These are phyloP conservation scores for Machimus rusticus DNA, from an alignment of 2,888 invertebrate genomes.

Conservation along the genomic window DNA sequence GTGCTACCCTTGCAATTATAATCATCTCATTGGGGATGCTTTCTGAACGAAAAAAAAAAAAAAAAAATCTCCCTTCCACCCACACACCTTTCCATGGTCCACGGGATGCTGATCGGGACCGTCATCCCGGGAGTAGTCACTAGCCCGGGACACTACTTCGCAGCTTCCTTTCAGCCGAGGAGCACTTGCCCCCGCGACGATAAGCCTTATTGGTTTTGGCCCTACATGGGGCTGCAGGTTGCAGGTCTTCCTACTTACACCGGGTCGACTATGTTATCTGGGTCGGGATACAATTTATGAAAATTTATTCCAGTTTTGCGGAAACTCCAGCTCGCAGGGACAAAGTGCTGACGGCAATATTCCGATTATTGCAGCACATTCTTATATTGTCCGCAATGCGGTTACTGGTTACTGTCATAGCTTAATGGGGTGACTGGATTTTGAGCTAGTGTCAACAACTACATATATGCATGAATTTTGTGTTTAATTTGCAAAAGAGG, in stretches of 20 bases:
- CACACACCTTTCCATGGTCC: neutral
- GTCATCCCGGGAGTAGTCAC: neutral
- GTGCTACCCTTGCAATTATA: constrained; percentile 48
- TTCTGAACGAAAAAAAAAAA: neutral
- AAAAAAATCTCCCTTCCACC: neutral
- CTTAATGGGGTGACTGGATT: neutral
- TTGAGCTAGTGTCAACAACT: neutral
- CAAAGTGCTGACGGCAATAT: constrained; percentile 14
- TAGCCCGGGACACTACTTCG: neutral
- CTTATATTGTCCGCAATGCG: neutral
- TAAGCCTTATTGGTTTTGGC: neutral
- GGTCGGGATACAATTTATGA: constrained; percentile 18
- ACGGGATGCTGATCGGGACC: neutral
- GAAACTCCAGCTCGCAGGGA: neutral
- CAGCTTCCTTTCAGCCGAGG: neutral
- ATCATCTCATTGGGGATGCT: constrained; percentile 43
- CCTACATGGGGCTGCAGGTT: neutral
- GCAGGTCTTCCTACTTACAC: neutral
- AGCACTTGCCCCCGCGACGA: neutral
- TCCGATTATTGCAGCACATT: neutral
- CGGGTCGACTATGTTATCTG: neutral
- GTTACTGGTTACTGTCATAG: neutral
- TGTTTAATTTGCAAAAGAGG: neutral
- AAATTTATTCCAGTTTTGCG: constrained; percentile 21
- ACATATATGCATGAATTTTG: neutral